phyloP scores from a whole-genome alignment of 2,113 vertebrate genomes.

The Neolamprologus longior region DNA sequence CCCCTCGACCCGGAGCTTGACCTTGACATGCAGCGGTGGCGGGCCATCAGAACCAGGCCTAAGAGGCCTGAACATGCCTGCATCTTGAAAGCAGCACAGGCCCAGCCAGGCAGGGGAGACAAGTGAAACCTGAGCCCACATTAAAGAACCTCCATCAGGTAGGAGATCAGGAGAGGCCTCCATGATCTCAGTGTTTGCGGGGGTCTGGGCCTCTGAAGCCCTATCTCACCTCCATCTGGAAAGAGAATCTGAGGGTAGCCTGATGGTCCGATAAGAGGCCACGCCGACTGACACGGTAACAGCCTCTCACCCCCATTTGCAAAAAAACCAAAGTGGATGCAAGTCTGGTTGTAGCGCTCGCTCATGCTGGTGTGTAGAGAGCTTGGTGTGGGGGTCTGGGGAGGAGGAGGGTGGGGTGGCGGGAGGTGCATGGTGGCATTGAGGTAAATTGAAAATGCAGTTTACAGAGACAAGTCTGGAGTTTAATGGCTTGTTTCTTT shows the following conservation, averaged over 20 bases:
- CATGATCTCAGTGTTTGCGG: slow-evolving; percentile 68
- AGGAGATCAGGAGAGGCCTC: slow-evolving; percentile 65
- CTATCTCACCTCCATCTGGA: slow-evolving; percentile 76
- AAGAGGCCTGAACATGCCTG: slow-evolving; percentile 32
- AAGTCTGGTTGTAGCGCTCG: slow-evolving; percentile 5
- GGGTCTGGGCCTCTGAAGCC: slow-evolving; percentile 59
- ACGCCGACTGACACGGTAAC: slow-evolving; percentile 64
- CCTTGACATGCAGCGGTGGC: neutral
- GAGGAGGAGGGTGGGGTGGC: neutral
- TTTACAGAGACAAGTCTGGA: neutral
- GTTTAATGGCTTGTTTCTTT: neutral
- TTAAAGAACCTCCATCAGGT: slow-evolving; percentile 69
- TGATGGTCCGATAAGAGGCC: slow-evolving; percentile 69
- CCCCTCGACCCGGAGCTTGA: slow-evolving; percentile 40
- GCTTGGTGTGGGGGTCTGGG: neutral
- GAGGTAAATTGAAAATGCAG: neutral
- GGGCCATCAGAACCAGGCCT: slow-evolving; percentile 6
- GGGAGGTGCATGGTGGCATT: slow-evolving; percentile 11
- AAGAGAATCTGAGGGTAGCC: slow-evolving; percentile 74
- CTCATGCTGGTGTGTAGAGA: slow-evolving; percentile 29
- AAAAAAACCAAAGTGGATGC: slow-evolving; percentile 28
- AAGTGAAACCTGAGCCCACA: slow-evolving; percentile 67
- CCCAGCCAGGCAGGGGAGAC: slow-evolving; percentile 58
- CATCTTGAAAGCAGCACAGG: slow-evolving; percentile 50
- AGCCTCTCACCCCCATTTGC: slow-evolving; percentile 53